A percentile compares a stretch with the other conserved stretches of the same genome.
phyloP scores from a whole-genome alignment of 2,888 invertebrate species.

The Drosophila conformis region DNA sequence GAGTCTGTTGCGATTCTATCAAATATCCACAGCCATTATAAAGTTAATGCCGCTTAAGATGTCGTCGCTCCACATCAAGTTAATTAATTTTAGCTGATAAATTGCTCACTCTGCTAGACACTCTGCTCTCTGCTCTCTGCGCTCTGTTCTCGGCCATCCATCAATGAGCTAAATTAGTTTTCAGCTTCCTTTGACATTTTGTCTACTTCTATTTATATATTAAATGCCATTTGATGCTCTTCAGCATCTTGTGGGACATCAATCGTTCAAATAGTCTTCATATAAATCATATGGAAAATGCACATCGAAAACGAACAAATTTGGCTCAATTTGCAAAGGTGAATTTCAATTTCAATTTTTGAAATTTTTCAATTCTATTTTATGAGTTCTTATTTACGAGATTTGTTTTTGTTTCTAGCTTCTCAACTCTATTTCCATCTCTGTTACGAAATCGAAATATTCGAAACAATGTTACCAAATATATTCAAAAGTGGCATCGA shows the following conservation, averaged over 20 bases:
- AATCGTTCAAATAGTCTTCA: neutral
- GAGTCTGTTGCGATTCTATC: neutral
- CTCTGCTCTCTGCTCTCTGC: too few species aligned
- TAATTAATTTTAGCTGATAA: neutral
- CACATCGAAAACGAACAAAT: conserved; percentile 6
- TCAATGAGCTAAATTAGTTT: neutral
- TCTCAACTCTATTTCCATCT: neutral
- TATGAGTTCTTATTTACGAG: neutral
- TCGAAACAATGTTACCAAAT: neutral
- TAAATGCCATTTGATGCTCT: neutral
- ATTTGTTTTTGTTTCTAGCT: neutral
- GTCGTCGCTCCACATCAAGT: too few species aligned
- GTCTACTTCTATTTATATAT: conserved; percentile 22
- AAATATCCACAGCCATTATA: neutral
- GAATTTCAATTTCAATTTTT: neutral
- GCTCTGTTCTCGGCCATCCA: neutral
- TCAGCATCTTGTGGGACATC: neutral
- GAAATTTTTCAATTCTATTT: neutral
- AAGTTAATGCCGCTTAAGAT: neutral
- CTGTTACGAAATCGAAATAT: neutral
- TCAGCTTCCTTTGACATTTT: conserved; percentile 1
- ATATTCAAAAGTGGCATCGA: neutral
- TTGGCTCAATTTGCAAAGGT: conserved; percentile 2
- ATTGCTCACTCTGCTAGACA: neutral
- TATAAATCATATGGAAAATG: conserved; percentile 5